Evolutionary conservation across 2,888 invertebrate species (phyloP).

Genomic region (Enchytraeus crypticus): DNA sequence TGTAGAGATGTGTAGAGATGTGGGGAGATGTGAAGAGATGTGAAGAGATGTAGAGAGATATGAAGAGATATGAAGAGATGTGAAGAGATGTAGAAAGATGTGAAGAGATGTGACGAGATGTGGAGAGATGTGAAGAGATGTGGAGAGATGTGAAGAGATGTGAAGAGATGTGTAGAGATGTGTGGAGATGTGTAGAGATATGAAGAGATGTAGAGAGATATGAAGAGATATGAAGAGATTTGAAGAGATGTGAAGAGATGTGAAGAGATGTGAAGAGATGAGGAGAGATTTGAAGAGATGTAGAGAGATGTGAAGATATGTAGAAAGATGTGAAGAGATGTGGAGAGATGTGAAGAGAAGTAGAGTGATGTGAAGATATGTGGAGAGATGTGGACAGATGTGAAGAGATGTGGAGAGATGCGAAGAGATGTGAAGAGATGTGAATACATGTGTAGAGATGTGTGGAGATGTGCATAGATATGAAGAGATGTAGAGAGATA

Average conservation of each 20-base stretch:
- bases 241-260: conserved; percentile 44
- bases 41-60: no score
- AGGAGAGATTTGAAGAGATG: background rate
- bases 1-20: no score
- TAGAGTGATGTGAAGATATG: no score
- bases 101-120: no score
- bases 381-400: conserved; percentile 9
- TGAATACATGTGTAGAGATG: background rate
- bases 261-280: conserved; percentile 23
- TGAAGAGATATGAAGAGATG: no score
- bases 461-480: conserved; percentile 8
- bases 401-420: conserved; percentile 1
- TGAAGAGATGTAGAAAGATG: conserved; percentile 1
- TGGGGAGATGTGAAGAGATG: no score
- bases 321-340: background rate
- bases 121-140: no score
- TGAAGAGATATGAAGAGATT: background rate
- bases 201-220: background rate
- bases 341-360: background rate
- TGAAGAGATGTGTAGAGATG: background rate
- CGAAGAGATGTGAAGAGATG: background rate
- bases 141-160: background rate
- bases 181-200: background rate
- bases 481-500: conserved; percentile 8
- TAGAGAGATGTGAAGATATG: background rate